Base-by-base conservation (phyloP, 1,140 invertebrate genomes). In the Camponotus vicinus region DNA sequence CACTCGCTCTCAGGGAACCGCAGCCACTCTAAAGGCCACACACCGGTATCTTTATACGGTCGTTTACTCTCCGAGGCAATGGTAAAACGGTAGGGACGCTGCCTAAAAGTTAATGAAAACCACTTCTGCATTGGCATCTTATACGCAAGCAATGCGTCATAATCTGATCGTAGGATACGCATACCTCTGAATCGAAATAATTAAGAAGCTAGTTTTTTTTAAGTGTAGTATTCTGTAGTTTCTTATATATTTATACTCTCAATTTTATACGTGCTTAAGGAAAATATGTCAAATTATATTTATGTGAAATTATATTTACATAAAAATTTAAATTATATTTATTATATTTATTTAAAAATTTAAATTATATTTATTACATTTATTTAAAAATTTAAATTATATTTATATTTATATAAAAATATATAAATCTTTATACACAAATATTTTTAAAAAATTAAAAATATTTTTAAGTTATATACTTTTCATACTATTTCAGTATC, bases 1-100 rank as follows among this genome's bases (percentile, higher is more conserved):
- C 75, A 67, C 63, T 70, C 88, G 45, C 27, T 69, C 73, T 75
- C 70, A 64, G 59, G 86, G 85, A 63, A 85, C 27, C 71, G 73
- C 18, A 83, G 45, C 34, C 49, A 85, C 40, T 85, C 73, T n/a
- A 85, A 63, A 78, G 45, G 73, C 73, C 82, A 55, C 57, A 49
- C 45, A 85, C 59, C 82, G 18, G 45, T 66, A 18, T 55, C 82
- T 85, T 85, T 85, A 73, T 83, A 83, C 69, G 79, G 79, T 63
- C 69, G 79, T 83, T 83, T 83, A 83, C 69, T 61, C 55, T 61
- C 18, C 40, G 40, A 40, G 45, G 61, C 79, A 83, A 73, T 67
- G 79, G 69, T 73, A 73, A 82, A 73, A 37, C 57, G 55, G 63
- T 42, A 70, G 27, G 18, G 18, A 34, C 55, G 32, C 79, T 57